Base-by-base conservation (phyloP, 2,888 invertebrate species). In the Papilio protenor region DNA sequence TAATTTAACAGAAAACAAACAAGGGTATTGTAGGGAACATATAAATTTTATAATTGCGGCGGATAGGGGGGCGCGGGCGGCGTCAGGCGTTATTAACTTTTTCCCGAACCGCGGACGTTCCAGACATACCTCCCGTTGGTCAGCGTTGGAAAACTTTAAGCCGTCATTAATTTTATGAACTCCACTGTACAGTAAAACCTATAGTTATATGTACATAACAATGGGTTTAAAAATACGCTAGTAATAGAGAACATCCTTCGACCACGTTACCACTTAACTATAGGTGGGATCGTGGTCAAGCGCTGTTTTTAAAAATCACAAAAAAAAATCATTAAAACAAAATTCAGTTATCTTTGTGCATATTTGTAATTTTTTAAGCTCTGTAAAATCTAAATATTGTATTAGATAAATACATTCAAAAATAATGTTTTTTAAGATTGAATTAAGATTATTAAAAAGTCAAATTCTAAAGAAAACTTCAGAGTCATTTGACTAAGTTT, bases 1-100 rank as follows among this genome's bases (percentile, higher is more conserved):
- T 83, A 82, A 82, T 83, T 79, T 80, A 80, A 75, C 78, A 77
- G 77, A 80, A 78, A 80, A 82, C 81, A 83, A 81, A 83, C 82
- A 84, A 82, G 83, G 82, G 84, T 83, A 84, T 74, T 76, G 78
- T 77, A 80, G 81, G 80, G 52, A 61, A 78, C 82, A 81, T 79
- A 75, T 85, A 85, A 87, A 85, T 86, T 69, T 86, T 86, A 87
- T 83, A 82, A 86, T 87, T 86, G 84, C 84, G 80, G 52, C 79
- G 66, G 76, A 79, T 81, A 75, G 85, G 81, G 81, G 84, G 84
- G 82, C 78, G 71, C 64, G 66, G 71, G 69, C 72, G 84, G 83
- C 86, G 87, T 87, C 85, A 85, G 83, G 87, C 86, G 82, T 87
- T 87, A 88, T 87, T 87, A 87, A 86, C 83, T 87, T 87, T 87